Percentiles rank a stretch among this genome's conserved stretches.
These are phyloP conservation scores for Steatocranus sp. DNA, from an alignment of 2,797 vertebrate genomes.

Conservation along the genomic window DNA sequence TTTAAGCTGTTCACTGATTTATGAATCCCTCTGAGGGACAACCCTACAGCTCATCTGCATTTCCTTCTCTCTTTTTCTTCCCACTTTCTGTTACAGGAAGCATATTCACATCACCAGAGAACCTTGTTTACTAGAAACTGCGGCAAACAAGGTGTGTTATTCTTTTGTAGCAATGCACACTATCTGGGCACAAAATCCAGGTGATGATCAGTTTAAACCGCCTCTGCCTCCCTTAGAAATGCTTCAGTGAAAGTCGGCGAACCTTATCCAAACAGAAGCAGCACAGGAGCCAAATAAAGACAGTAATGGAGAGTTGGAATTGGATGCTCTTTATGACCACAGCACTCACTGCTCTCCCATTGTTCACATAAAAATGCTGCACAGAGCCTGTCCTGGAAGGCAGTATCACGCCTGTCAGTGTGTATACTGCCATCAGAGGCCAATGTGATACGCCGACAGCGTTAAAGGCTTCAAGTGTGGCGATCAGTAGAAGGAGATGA, in stretches of 20 bases:
- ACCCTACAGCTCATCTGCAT: conserved; percentile 7
- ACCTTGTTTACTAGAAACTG: conserved; percentile 30
- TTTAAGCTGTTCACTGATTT: neutral
- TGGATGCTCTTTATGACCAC: neutral
- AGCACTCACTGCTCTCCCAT: neutral
- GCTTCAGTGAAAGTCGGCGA: neutral
- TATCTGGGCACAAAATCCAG: neutral
- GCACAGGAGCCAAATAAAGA: neutral
- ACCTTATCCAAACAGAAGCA: neutral
- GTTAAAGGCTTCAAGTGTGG: conserved; percentile 14
- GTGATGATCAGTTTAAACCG: neutral
- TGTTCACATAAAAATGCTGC: conserved; percentile 30
- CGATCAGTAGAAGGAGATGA: neutral
- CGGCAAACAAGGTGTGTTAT: neutral
- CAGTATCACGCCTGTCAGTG: neutral
- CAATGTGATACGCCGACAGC: neutral
- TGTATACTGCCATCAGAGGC: neutral
- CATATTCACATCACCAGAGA: neutral
- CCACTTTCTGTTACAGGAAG: neutral
- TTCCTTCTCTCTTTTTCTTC: neutral
- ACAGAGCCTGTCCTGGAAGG: conserved; percentile 11
- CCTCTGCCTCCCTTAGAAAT: neutral
- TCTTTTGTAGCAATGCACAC: neutral
- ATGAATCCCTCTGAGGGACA: conserved; percentile 17
- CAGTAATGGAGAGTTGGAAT: neutral